phyloP scores from a whole-genome alignment of 1,140 invertebrate genomes.

The Melanaphis sacchari region DNA sequence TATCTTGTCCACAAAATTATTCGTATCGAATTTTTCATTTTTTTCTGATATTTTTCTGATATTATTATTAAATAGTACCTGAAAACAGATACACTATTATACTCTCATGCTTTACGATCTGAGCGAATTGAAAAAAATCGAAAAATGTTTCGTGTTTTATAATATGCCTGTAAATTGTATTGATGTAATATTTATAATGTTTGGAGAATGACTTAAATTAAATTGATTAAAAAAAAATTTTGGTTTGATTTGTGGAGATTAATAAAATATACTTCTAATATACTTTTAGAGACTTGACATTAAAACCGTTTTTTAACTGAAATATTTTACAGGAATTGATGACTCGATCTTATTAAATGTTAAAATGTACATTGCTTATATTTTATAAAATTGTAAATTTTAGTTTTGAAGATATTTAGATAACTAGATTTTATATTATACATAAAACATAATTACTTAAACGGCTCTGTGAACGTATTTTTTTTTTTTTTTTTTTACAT shows the following conservation, averaged over 20 bases:
- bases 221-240: not conserved
- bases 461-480: not conserved
- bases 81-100: not conserved
- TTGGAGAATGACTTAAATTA: not conserved
- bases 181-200: not conserved
- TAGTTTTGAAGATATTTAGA: not conserved
- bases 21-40: not conserved
- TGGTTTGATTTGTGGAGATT: not conserved
- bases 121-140: not conserved
- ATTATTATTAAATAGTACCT: not conserved
- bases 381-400: not conserved
- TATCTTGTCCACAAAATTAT: too few species aligned
- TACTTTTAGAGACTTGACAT: not conserved
- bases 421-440: not conserved
- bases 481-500: too few species aligned
- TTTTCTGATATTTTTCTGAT: not conserved
- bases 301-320: not conserved
- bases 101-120: too few species aligned
- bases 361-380: not conserved
- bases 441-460: not conserved
- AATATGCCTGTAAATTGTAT: too few species aligned
- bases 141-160: too few species aligned
- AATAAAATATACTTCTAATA: not conserved
- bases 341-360: not conserved
- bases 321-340: not conserved